These are phyloP conservation scores for Marmota flaviventris DNA, from an alignment of 2,113 vertebrate genomes.

Conservation along the genomic window DNA sequence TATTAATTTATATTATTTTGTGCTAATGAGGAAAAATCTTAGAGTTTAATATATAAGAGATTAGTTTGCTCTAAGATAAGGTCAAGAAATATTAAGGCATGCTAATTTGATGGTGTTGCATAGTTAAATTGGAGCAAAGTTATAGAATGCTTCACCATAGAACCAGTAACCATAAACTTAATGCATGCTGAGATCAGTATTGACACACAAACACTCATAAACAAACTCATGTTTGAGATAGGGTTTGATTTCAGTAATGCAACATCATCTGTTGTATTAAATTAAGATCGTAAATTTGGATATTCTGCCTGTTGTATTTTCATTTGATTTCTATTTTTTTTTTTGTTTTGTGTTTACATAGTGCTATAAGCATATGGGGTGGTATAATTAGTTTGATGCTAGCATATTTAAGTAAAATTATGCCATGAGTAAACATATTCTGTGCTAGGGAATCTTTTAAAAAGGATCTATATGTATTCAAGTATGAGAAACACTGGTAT, in stretches of 20 bases:
- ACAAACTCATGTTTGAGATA: conserved; percentile 47
- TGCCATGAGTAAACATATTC: not conserved
- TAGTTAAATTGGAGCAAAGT: not conserved
- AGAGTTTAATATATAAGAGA: not conserved
- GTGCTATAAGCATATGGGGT: conserved; percentile 61
- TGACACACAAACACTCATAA: conserved; percentile 46
- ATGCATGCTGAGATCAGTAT: not conserved
- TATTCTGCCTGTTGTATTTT: conserved; percentile 62
- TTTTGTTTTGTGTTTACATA: conserved; percentile 73
- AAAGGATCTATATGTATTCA: not conserved
- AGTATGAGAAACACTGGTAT: not conserved
- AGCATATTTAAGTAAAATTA: conserved; percentile 65
- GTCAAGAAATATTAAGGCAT: not conserved
- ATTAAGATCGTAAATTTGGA: conserved; percentile 51
- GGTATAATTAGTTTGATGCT: conserved; percentile 68
- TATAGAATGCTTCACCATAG: not conserved
- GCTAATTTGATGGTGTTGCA: not conserved
- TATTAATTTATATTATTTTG: conserved; percentile 38
- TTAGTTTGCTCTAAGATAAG: not conserved
- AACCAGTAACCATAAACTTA: not conserved
- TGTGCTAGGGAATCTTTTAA: not conserved
- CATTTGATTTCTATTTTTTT: conserved; percentile 66
- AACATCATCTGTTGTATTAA: conserved; percentile 71
- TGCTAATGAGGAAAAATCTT: not conserved
- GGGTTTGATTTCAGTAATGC: conserved; percentile 53